Evolutionary conservation across 1,140 invertebrate genomes (phyloP), one percentile per base, ranked within the genome.

Genomic region (Drosophila rhopaloa): DNA sequence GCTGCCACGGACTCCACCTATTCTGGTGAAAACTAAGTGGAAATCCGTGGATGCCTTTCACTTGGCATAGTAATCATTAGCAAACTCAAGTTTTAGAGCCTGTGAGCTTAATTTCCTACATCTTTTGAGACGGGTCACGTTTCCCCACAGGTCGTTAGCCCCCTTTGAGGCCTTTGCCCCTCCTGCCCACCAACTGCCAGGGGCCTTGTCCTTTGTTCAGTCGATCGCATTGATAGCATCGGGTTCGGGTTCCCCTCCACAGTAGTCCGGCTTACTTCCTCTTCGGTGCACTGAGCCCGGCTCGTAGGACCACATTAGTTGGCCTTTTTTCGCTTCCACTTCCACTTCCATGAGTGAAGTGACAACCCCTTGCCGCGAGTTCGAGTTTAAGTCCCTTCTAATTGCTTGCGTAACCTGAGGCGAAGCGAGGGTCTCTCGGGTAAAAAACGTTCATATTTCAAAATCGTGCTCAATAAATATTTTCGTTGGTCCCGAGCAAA

Each of bases 401-500:
- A 86, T 86, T 86, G 82, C 83, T 86, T 88, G 83, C 83, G 82
- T 86, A 86, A 86, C 82, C 76, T 62, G 83, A 88, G 73, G 79
- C 82, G 58, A 50, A 50, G 50, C 76, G 54, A 47, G 62, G 68
- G 55, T 19, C 40, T 19, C 40, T 41, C 44, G 43, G 60, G 54
- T 78, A 62, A 61, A 68, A 79, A 79, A 57, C 78, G 76, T 88
- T 88, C 82, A 88, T 86, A 86, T 88, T 86, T 86, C 76, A 83
- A 83, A 86, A 83, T 86, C 83, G 83, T 86, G 84, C 84, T 86
- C 83, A 89, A 86, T 86, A 86, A 86, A 86, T 86, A 79, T 82
- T 88, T 86, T 83, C 72, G 57, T 62, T 79, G 79, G 71, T 77
- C 50, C 76, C 59, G 66, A 47, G 50, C 60, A 70, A 72, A 82